Conservation (phyloP, 2,113 vertebrate species). For the Psettodes erumei region DNA sequence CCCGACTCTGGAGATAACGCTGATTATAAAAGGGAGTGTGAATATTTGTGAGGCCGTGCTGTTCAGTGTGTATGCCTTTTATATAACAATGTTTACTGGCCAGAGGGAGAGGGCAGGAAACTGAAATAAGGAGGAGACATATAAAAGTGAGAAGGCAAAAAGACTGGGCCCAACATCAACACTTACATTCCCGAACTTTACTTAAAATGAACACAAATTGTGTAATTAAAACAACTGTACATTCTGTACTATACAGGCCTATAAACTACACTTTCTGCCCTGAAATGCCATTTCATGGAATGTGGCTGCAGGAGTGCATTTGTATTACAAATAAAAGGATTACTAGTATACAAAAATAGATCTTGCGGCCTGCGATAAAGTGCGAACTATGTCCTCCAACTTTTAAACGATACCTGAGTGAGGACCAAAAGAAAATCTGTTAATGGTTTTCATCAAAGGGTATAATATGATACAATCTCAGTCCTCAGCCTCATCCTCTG, state of each 20-base stretch:
- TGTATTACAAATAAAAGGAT: constrained; percentile 6
- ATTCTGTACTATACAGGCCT: background rate
- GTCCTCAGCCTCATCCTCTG: constrained; percentile 58
- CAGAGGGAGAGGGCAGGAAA: constrained; percentile 39
- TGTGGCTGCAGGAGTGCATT: background rate
- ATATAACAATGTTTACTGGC: constrained; percentile 27
- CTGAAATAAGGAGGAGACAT: constrained; percentile 50
- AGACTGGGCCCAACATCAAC: constrained; percentile 42
- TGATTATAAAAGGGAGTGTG: constrained; percentile 61
- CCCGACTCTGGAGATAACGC: constrained; percentile 58
- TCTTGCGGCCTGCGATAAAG: background rate
- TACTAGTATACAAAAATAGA: background rate
- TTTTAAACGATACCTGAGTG: constrained; percentile 4
- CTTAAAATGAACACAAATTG: background rate
- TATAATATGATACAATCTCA: constrained; percentile 44
- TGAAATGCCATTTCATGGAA: constrained; percentile 21
- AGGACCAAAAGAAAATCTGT: background rate
- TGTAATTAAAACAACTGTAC: constrained; percentile 18
- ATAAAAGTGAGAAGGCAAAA: constrained; percentile 20
- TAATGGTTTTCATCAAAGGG: background rate
- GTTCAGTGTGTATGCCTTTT: constrained; percentile 22
- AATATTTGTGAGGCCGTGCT: constrained; percentile 1
- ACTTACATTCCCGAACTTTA: background rate
- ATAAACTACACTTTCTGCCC: background rate
- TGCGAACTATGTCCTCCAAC: background rate